A percentile compares a stretch with the other conserved stretches of the same genome.
phyloP scores from a whole-genome alignment of 2,797 vertebrate genomes.

The Chelon labrosus region DNA sequence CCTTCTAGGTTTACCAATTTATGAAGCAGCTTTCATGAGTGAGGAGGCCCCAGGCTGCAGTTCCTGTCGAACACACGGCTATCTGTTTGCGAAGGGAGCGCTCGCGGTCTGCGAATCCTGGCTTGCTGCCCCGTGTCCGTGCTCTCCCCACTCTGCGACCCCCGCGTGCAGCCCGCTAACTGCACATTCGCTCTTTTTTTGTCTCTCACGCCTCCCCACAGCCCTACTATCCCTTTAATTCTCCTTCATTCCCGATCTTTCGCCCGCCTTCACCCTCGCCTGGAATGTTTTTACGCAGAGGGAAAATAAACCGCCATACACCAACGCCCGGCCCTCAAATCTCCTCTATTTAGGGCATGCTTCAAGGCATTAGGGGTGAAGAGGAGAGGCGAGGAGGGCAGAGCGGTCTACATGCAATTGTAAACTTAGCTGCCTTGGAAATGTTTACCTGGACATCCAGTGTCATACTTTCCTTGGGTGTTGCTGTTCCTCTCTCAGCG shows the following conservation, averaged over 20 bases:
- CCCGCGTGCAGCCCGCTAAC: constrained; percentile 55
- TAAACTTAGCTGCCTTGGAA: constrained; percentile 67
- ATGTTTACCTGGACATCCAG: constrained; percentile 79
- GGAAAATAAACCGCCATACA: constrained; percentile 74
- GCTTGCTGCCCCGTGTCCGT: constrained; percentile 54
- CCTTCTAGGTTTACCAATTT: constrained; percentile 82
- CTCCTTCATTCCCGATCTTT: constrained; percentile 46
- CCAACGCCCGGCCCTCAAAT: constrained; percentile 51
- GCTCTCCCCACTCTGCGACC: constrained; percentile 36
- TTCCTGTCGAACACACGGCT: constrained; percentile 77
- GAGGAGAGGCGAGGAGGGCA: constrained; percentile 36
- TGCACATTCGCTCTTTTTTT: constrained; percentile 59
- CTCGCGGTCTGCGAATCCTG: constrained; percentile 62
- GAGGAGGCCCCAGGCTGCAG: constrained; percentile 49
- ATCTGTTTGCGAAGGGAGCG: constrained; percentile 75
- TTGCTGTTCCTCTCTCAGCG: constrained; percentile 65
- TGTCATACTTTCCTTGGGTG: constrained; percentile 80
- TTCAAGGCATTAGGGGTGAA: constrained; percentile 43
- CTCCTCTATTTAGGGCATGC: constrained; percentile 40
- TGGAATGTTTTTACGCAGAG: constrained; percentile 78
- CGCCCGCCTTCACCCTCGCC: constrained; percentile 62
- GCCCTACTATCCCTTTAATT: constrained; percentile 56
- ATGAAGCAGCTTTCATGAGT: constrained; percentile 84
- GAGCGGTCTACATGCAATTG: constrained; percentile 49
- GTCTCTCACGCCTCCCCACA: constrained; percentile 39